Base-by-base conservation (phyloP, 2,888 invertebrate genomes). In the Drosophila seclusa region DNA sequence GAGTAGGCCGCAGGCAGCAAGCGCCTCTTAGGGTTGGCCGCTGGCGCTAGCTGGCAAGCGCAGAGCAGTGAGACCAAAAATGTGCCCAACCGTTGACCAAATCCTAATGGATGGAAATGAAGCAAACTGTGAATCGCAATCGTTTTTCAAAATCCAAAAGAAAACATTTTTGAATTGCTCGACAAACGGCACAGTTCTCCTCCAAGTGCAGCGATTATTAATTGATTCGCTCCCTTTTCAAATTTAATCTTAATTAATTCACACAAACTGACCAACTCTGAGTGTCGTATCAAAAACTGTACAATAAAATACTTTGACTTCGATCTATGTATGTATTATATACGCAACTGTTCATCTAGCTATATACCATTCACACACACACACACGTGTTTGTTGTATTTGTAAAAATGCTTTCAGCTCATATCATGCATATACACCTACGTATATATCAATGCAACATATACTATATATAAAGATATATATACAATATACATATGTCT, bases 41-140 rank as follows among this genome's bases (percentile, higher is more conserved):
- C 27, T 54, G 71, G 86, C 81, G 83, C 80, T 73, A 59, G 53
- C 61, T 72, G 61, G 53, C 61, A 53, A 66, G 86, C 88, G 83
- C 85, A 57, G 27, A 64, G 68, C 62, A 45, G 4, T 45, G 50
- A 55, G 40, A 74, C 63, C 76, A 66, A 73, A 53, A 70, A 58
- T 21, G 34, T 45, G 68, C 31, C 53, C 65, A 54, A 31, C 59
- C 60, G 63, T 52, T 31, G 66, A 24, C 45, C 45, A 45, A 45
- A 24, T 45, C 45, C 60, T 32, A 60, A 64, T 42, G 57, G 54
- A 69, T 65, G 66, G 64, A 63, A 68, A 65, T 80, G 77, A 87
- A 87, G 90, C 90, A 81, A 89, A 87, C 90, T 89, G 90, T 87
- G 86, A 90, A 80, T 74, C 76, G 84, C 82, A 82, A 82, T 76